Evolutionary conservation across 1,140 invertebrate species (phyloP).

Genomic region (Tribolium madens): DNA sequence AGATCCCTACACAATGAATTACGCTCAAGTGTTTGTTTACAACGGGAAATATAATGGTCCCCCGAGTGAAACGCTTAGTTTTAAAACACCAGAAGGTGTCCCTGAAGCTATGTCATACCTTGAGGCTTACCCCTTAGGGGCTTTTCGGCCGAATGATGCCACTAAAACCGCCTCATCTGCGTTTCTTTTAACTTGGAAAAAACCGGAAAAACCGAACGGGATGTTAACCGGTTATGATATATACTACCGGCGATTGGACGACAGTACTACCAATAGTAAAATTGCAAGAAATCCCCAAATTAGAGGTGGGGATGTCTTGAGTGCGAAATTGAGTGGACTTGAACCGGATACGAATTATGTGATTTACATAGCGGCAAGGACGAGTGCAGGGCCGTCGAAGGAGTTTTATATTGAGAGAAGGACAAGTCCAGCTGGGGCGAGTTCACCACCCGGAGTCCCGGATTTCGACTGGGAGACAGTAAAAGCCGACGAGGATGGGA

Average conservation of each 20-base stretch:
- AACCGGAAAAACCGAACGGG: constrained; percentile 94
- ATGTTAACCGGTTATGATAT: constrained; percentile 93
- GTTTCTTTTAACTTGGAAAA: constrained; percentile 90
- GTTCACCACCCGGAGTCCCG: constrained; percentile 78
- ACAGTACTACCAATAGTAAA: constrained; percentile 74
- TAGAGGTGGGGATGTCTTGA: constrained; percentile 78
- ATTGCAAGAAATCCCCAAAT: constrained; percentile 78
- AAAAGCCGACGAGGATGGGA: constrained; percentile 77
- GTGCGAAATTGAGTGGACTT: constrained; percentile 87
- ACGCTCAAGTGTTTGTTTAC: constrained; percentile 88
- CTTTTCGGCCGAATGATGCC: constrained; percentile 58
- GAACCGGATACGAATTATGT: constrained; percentile 90
- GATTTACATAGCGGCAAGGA: constrained; percentile 86
- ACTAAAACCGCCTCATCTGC: constrained; percentile 71
- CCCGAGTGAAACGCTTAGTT: constrained; percentile 84
- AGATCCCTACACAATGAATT: constrained; percentile 90
- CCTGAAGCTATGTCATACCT: constrained; percentile 88
- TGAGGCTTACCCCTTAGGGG: constrained; percentile 87
- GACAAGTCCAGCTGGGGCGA: constrained; percentile 73
- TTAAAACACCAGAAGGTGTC: constrained; percentile 92
- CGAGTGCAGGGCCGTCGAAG: constrained; percentile 85
- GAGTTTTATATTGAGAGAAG: constrained; percentile 84
- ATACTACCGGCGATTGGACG: constrained; percentile 84
- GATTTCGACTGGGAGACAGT: constrained; percentile 78
- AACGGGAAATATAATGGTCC: constrained; percentile 94